Evolutionary conservation across 2,113 vertebrate species (phyloP).

Genomic region (Perca schrenkii): DNA sequence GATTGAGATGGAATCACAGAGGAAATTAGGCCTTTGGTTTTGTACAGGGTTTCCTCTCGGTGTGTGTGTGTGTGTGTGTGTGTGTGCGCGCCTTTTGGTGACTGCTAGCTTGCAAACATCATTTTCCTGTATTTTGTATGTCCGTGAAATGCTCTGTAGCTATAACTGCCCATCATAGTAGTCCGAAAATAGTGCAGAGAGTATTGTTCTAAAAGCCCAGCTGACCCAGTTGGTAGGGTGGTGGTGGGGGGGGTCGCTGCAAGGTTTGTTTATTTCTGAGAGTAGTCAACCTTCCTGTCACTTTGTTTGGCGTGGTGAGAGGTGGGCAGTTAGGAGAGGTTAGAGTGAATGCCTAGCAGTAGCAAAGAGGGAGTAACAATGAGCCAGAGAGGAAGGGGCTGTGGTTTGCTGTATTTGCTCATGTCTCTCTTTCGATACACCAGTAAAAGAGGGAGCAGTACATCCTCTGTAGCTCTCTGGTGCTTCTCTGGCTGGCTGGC

Average conservation of each 20-base stretch:
- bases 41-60: constrained; percentile 64
- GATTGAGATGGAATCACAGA: constrained; percentile 64
- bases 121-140: constrained; percentile 64
- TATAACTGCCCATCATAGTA: constrained; percentile 70
- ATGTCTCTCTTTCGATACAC: constrained; percentile 55
- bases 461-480: constrained; percentile 58
- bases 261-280: constrained; percentile 73
- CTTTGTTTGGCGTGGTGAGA: constrained; percentile 66
- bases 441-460: constrained; percentile 65
- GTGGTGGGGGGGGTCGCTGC: constrained; percentile 18
- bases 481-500: constrained; percentile 68
- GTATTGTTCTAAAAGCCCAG: constrained; percentile 75
- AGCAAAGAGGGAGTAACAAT: constrained; percentile 53
- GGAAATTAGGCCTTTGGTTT: constrained; percentile 71
- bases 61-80: constrained; percentile 11
- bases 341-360: constrained; percentile 31
- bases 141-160: constrained; percentile 58
- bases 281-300: constrained; percentile 69
- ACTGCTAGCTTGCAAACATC: constrained; percentile 45
- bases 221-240: constrained; percentile 73
- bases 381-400: constrained; percentile 39
- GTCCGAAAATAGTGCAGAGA: constrained; percentile 71
- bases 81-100: constrained; percentile 2
- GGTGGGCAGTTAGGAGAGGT: constrained; percentile 52
- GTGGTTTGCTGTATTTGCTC: constrained; percentile 48